Evolutionary conservation across 2,797 vertebrate genomes (phyloP).

Genomic region (Arctocebus calabarensis): DNA sequence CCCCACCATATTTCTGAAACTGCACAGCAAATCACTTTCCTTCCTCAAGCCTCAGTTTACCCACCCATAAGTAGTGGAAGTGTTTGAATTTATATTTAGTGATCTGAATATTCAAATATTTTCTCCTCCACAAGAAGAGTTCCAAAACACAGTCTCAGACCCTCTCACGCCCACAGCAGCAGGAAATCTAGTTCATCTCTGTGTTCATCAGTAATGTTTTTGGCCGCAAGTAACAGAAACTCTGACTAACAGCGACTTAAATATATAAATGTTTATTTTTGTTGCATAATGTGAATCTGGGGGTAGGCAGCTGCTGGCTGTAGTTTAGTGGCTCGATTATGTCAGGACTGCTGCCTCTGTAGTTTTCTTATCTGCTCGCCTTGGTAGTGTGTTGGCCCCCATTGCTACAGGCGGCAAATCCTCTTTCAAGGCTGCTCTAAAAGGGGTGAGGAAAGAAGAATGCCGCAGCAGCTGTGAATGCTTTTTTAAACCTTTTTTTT

Average conservation of each 20-base stretch:
- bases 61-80: not conserved
- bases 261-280: conserved; percentile 32
- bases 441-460: not conserved
- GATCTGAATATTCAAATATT: conserved; percentile 16
- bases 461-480: not conserved
- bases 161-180: not conserved
- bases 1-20: not conserved
- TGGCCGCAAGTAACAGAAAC: conserved; percentile 51
- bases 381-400: not conserved
- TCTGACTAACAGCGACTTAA: not conserved
- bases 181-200: conserved; percentile 1
- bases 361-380: conserved; percentile 8
- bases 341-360: not conserved
- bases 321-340: not conserved
- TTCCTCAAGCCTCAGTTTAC: conserved; percentile 29
- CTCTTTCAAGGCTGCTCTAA: not conserved
- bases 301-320: not conserved
- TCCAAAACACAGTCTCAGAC: not conserved
- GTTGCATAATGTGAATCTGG: not conserved
- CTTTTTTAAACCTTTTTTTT: not conserved
- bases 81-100: conserved; percentile 14
- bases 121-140: not conserved
- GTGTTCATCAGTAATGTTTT: not conserved
- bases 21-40: not conserved
- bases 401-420: not conserved